Base-by-base conservation (phyloP, 2,113 vertebrate species). In the Phocoena sinus region DNA sequence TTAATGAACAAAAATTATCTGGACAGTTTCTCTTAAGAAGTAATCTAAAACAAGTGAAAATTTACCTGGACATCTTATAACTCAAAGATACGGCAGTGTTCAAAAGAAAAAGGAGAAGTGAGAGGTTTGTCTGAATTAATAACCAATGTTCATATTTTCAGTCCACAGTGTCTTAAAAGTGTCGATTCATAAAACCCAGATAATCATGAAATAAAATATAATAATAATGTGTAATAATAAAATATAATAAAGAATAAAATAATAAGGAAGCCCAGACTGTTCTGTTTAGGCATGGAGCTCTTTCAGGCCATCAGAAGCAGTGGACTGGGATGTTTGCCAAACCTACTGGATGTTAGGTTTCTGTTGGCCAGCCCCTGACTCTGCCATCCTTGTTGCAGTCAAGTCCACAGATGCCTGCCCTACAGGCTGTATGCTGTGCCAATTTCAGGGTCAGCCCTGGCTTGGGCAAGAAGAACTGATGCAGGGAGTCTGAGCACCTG, bases 51-150 rank as follows among this genome's bases (percentile, higher is more conserved):
- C 58, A 93, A 95, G 9, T 85, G 38, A 88, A 80, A 89, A 83
- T 89, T 76, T 83, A 58, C 56, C 50, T 87, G 10, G 73, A 63
- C 81, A 89, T 91, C 79, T 76, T 68, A 63, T 44, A 92, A 67
- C 47, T 91, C 53, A 56, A 79, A 60, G 26, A 80, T 77, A 67
- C 53, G 33, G 56, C 89, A 58, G 33, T 60, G 10, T 92, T 83
- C 58, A 26, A 95, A 91, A n/a, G 85, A 68, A 60, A 93, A 92
- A 94, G 36, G 84, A 58, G 82, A 85, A 74, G 63, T 47, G 74
- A 44, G 31, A 36, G 33, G 79, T 76, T 73, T 92, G 9, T 82
- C 71, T 91, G 41, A 79, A 73, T 82, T 83, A 74, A 68, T 73
- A 50, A 96, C 41, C n/a, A 6, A 3, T 60, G 79, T 79, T 65